Percentiles rank a stretch among this genome's conserved stretches.
Evolutionary conservation across 2,797 vertebrate genomes (phyloP).

Genomic region (Florisuga fusca): DNA sequence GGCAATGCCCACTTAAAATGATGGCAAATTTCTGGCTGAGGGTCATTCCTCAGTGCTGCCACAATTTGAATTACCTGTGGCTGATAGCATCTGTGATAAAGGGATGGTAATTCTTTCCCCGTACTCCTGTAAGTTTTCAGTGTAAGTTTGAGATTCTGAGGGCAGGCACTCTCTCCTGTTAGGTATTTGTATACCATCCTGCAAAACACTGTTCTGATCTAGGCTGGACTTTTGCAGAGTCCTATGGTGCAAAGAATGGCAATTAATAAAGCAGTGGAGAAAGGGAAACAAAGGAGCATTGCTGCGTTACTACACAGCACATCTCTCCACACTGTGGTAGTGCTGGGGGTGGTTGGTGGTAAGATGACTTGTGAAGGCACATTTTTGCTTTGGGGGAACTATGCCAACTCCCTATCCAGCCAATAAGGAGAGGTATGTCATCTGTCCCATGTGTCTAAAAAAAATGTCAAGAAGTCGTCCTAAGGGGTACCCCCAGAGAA

Average conservation of each 20-base stretch:
- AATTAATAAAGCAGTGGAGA: not conserved
- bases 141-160: not conserved
- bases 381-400: not conserved
- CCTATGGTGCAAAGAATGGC: not conserved
- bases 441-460: not conserved
- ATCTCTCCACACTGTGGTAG: not conserved
- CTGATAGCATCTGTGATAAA: not conserved
- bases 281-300: not conserved
- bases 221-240: not conserved
- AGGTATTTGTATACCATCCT: not conserved
- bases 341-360: not conserved
- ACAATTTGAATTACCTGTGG: not conserved
- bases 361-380: not conserved
- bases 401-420: not conserved
- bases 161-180: not conserved
- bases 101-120: not conserved
- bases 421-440: not conserved
- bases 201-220: rapidly evolving
- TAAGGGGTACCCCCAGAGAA: not conserved
- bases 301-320: not conserved
- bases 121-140: not conserved
- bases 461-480: not conserved
- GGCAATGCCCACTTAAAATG: not conserved
- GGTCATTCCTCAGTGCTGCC: not conserved
- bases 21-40: not conserved